Base-by-base conservation (phyloP, 2,888 invertebrate genomes). In the Dicycla oo region DNA sequence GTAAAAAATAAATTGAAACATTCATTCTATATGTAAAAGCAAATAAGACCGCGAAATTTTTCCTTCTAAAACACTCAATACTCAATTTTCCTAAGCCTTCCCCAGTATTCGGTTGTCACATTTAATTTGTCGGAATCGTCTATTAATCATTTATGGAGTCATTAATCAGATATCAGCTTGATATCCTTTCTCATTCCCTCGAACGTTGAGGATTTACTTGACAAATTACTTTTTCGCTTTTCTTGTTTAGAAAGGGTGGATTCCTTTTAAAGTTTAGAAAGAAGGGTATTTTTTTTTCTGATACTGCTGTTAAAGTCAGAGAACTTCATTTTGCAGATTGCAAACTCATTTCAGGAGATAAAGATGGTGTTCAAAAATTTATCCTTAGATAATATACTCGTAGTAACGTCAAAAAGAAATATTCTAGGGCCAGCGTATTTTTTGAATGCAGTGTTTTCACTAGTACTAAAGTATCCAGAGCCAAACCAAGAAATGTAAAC, bases 201-300 rank as follows among this genome's bases (percentile, higher is more conserved):
- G 90, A 86, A 80, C 75, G 73, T 89, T 88, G 85, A 89, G 93
- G 94, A 94, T 94, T 94, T 94, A 92, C 94, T 94, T 95, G 95
- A 94, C 94, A 94, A 94, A 95, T 95, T 94, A 94, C 94, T 94
- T 94, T 94, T 93, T 92, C 92, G 88, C 89, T 92, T 91, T 91
- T 91, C 93, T 93, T 94, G 92, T 93, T 94, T 93, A 57, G 78
- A 78, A 75, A 77, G 75, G 79, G 78, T 65, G 64, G 61, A 66
- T 73, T 78, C 69, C 54, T 73, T 85, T 83, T 79, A 77, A 83
- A 81, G 34, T 85, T 83, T 73, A 49, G 60, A 53, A 57, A 15
- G 62, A 69, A 73, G 66, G 58, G 56, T 67, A 61, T 66, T 83
- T 81, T 6, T 81, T 68, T 70, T 65, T n/a, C n/a, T 58, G 56